Evolutionary conservation across 2,113 vertebrate genomes (phyloP).

Genomic region (Micromys minutus): DNA sequence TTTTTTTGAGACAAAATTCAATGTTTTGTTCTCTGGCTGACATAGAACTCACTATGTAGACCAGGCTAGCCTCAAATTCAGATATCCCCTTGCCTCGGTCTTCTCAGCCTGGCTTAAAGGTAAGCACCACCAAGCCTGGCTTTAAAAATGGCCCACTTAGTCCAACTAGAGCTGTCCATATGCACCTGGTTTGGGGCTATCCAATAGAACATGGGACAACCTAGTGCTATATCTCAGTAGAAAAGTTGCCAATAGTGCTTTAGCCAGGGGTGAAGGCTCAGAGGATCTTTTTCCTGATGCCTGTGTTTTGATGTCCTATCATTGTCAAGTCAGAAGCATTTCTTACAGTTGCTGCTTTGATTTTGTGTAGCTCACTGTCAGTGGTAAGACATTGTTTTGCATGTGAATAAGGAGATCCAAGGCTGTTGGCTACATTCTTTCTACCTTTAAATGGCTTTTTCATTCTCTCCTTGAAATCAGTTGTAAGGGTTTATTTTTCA

Average conservation of each 20-base stretch:
- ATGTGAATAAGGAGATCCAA: not conserved
- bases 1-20: not conserved
- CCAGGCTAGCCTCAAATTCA: not conserved
- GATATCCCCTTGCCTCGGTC: not conserved
- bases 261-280: too few species aligned
- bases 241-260: not conserved
- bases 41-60: not conserved
- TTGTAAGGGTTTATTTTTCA: conserved; percentile 1
- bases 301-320: conserved; percentile 5
- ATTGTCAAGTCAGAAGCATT: not conserved
- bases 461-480: not conserved
- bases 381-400: not conserved
- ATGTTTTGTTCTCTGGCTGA: not conserved
- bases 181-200: not conserved
- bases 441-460: not conserved
- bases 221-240: not conserved
- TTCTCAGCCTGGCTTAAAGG: not conserved
- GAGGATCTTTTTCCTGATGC: not conserved
- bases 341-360: conserved; percentile 18
- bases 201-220: not conserved
- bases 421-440: conserved; percentile 27
- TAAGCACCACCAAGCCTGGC: not conserved
- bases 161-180: not conserved
- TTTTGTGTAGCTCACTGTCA: conserved; percentile 21
- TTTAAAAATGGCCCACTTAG: not conserved